Base-by-base conservation (phyloP, 2,113 vertebrate genomes). In the Amblyornis subalaris region DNA sequence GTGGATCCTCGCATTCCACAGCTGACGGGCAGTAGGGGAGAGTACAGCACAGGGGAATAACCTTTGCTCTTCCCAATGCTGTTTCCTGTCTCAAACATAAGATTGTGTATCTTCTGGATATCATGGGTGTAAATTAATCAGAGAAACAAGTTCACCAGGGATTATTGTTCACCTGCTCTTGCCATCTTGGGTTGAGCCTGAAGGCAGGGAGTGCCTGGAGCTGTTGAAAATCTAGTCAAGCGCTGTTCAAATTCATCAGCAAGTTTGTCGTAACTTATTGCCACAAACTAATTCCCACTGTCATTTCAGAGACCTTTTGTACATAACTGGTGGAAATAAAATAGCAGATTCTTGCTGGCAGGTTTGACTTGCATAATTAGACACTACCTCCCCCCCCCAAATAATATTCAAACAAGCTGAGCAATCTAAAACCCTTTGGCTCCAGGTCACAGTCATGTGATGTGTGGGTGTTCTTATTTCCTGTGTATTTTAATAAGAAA, bases 1-100 rank as follows among this genome's bases (percentile, higher is more conserved):
- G 6, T 40, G 53, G 53, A 38, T 69, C 55, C 42, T 72, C 5
- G 0, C 7, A 1, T 33, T 60, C 31, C 7, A 2, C 7, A 44
- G 35, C 38, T 69, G n/a, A 6, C 36, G 42, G 51, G 22, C 48
- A 26, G 12, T 17, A 67, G 14, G 25, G 14, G 24, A 33, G 18
- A 61, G 12, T 12, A 11, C 33, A 74, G 47, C 23, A 35, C 21
- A 7, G 12, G 33, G 16, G 13, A 66, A 50, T 25, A 54, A 62
- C 33, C 10, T 70, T 42, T 54, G 25, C 1, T 6, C 48, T 69
- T 60, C 29, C 54, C 21, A 5, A 1, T 69, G 61, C 31, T 38
- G 33, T 40, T 66, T 77, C 15, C 33, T 50, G 71, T 54, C 18
- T 14, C 40, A 61, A 25, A 20, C 9, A 4, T n/a, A 13, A 17